These are phyloP conservation scores for Nothocercus nigrocapillus DNA, from an alignment of 2,113 vertebrate species.

Conservation along the genomic window DNA sequence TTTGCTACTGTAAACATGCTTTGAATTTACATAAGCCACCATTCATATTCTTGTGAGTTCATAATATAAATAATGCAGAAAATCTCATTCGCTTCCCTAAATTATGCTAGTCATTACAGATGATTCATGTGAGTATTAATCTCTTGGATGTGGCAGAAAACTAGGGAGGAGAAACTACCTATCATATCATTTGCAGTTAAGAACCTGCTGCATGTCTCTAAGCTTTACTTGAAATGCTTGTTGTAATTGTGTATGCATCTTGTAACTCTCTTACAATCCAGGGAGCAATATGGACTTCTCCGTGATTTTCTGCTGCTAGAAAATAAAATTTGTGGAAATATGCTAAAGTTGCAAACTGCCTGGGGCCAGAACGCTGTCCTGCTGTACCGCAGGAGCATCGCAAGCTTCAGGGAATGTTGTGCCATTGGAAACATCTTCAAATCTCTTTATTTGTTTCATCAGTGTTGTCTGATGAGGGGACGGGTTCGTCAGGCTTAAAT, in stretches of 20 bases:
- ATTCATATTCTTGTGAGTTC: constrained; percentile 76
- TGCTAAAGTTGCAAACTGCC: constrained; percentile 34
- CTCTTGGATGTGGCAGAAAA: constrained; percentile 80
- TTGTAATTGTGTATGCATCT: constrained; percentile 75
- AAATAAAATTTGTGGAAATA: constrained; percentile 69
- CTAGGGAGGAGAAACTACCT: constrained; percentile 77
- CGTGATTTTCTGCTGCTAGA: constrained; percentile 59
- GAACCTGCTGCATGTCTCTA: constrained; percentile 74
- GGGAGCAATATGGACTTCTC: constrained; percentile 70
- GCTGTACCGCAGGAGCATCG: constrained; percentile 36
- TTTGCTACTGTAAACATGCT: constrained; percentile 71
- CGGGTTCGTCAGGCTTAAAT: not conserved
- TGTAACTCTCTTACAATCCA: constrained; percentile 67
- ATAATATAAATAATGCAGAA: constrained; percentile 82
- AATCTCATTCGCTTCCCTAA: constrained; percentile 78
- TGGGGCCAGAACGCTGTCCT: constrained; percentile 57
- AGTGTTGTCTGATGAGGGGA: not conserved
- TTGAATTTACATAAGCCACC: constrained; percentile 76
- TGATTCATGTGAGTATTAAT: constrained; percentile 82
- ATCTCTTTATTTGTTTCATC: not conserved
- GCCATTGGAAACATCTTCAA: not conserved
- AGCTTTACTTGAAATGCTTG: constrained; percentile 74
- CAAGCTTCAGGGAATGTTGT: constrained; percentile 57
- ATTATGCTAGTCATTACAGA: constrained; percentile 82
- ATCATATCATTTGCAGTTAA: constrained; percentile 80